Evolutionary conservation across 2,888 invertebrate genomes (phyloP), one percentile per base, ranked within the genome.

Genomic region (Scaptomyza parva): DNA sequence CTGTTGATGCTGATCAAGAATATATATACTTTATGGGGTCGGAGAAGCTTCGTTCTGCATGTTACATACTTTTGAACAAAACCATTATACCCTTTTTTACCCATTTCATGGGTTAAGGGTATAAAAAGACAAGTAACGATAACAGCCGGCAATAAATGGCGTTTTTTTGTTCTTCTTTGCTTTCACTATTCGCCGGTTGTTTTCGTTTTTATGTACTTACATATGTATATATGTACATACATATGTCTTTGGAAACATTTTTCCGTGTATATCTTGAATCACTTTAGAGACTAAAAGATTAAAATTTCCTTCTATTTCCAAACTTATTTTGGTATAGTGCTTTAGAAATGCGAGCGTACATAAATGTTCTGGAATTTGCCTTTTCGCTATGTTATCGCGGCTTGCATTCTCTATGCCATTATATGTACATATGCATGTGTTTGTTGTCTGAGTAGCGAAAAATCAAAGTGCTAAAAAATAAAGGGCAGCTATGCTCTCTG

Each of bases 141-240:
- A 68, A 44, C 40, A 69, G 41, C 76, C 76, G 51, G 70, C 62
- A 39, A 39, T 39, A 33, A 54, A 47, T 14, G 39, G 44, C 12
- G n/a, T 30, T 33, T 51, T 37, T 53, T 39, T 39, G 30, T n/a
- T 28, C 43, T 37, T 30, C 30, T 40, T 12, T 47, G 35, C 24
- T 20, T 52, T 41, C 26, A 45, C 28, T 43, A 60, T 70, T 69
- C 22, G 55, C 48, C 55, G 55, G 70, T 24, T 37, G 47, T 30
- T 37, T 37, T 9, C 39, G 37, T 37, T 37, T 37, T 17, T 28
- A 26, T 43, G n/a, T 12, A 17, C 8, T 12, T 26, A 26, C 3
- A 52, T 20, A 22, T n/a, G 7, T 35, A n/a, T 9, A 8, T 33
- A n/a, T 14, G 2, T 26, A 26, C 26, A 12, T 18, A 35, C 2